Evolutionary conservation across 2,113 vertebrate genomes (phyloP).

Genomic region (Petaurus breviceps): DNA sequence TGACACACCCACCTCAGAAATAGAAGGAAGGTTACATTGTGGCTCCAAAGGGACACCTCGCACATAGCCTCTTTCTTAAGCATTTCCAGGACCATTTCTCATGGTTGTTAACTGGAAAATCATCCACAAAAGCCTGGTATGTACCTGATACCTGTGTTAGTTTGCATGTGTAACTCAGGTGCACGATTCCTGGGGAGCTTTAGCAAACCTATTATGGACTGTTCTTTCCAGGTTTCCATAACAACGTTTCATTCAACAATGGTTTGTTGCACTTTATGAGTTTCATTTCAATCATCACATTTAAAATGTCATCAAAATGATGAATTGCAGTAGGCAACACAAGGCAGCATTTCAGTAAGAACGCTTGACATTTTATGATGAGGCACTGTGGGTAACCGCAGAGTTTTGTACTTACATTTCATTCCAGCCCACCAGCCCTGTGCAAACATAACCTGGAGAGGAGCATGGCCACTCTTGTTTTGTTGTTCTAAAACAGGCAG

Average conservation of each 20-base stretch:
- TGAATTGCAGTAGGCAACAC: background rate
- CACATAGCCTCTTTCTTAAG: background rate
- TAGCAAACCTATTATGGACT: background rate
- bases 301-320: background rate
- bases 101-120: background rate
- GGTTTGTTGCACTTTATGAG: constrained; percentile 2
- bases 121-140: background rate
- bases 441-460: background rate
- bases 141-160: background rate
- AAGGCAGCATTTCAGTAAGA: background rate
- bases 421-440: background rate
- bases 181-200: background rate
- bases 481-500: constrained; percentile 15
- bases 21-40: background rate
- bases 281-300: constrained; percentile 16
- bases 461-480: constrained; percentile 13
- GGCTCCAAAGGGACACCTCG: background rate
- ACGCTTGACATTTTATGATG: constrained; percentile 21
- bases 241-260: constrained; percentile 23
- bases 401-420: background rate
- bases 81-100: background rate
- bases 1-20: background rate
- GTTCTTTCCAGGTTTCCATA: background rate
- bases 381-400: background rate
- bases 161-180: constrained; percentile 3